Conservation (phyloP, 2,797 vertebrate genomes). For the Urophycis tenuis region DNA sequence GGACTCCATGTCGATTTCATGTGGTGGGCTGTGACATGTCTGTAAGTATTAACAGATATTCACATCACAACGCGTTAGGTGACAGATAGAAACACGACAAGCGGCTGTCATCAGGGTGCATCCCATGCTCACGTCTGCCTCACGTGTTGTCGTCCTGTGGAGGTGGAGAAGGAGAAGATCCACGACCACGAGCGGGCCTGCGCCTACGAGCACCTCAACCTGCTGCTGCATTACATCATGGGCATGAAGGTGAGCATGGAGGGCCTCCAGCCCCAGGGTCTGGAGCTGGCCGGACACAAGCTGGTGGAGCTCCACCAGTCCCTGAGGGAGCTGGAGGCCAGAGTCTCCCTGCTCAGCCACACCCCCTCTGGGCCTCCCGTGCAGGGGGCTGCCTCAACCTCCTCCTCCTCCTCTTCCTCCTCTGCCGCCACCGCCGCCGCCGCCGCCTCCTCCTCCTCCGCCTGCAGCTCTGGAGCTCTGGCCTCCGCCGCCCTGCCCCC, state of each 20-base stretch:
- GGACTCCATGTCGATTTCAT: slow-evolving; percentile 84
- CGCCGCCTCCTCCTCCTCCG: slow-evolving; percentile 59
- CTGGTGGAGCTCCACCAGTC: slow-evolving; percentile 75
- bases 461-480: slow-evolving; percentile 34
- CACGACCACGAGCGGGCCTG: slow-evolving; percentile 81
- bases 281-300: slow-evolving; percentile 76
- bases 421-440: slow-evolving; percentile 51
- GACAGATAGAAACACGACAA: neutral
- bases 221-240: slow-evolving; percentile 84
- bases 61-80: neutral
- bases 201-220: slow-evolving; percentile 84
- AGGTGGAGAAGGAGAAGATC: slow-evolving; percentile 89
- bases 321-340: slow-evolving; percentile 73
- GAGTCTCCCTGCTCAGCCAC: slow-evolving; percentile 69
- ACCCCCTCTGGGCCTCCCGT: slow-evolving; percentile 70
- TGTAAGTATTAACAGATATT: slow-evolving; percentile 68
- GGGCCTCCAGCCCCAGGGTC: slow-evolving; percentile 75
- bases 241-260: slow-evolving; percentile 81
- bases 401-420: slow-evolving; percentile 54
- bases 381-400: slow-evolving; percentile 65
- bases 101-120: too few species aligned
- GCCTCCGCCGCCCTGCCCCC: slow-evolving; percentile 48
- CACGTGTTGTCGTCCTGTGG: slow-evolving; percentile 7
- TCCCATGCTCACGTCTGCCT: neutral
- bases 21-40: slow-evolving; percentile 84